Evolutionary conservation across 2,797 vertebrate genomes (phyloP), one percentile per base, ranked within the genome.

Genomic region (Toxotes lorentzi): DNA sequence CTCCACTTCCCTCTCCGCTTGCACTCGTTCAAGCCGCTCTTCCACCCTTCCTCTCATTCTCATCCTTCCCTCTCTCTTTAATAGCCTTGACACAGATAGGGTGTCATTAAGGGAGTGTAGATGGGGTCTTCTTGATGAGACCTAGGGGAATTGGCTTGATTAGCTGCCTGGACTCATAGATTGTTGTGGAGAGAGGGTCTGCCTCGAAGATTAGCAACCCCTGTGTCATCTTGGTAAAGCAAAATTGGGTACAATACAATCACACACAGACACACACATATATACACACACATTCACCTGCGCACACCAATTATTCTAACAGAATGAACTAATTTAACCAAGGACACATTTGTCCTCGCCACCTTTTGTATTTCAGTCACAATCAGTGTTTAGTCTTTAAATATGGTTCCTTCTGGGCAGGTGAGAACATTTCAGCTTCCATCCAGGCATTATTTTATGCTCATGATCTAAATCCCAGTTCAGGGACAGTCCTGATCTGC

Each of bases 31-130:
- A 8, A 62, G 35, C 35, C 7, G 0, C 45, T 57, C 45, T 17
- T 27, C 27, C 27, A 19, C 41, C 34, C 45, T 35, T 43, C 62
- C 34, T 66, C 58, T 64, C 9, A 0, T 38, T 59, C 43, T 76
- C 61, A 41, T 59, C 57, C 35, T 72, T 27, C 27, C 27, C 58
- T 34, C 38, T 63, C 76, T 34, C 50, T 68, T 58, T 76, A 84
- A 76, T 80, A 70, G 50, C 40, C 16, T 12, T 30, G 48, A 72
- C 70, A 45, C 47, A 81, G 69, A 32, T 8, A 10, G 51, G 23
- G 23, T 80, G 80, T 86, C 78, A 89, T 89, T 91, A 86, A 66
- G 70, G 69, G 66, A n/a, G 47, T 19, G 54, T 53, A 70, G 86
- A 86, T 68, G 38, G 77, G 67, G 30, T 63, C 60, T 73, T 70